Conservation (phyloP, 1,140 invertebrate species). For the Mizuhopecten yessoensis region DNA sequence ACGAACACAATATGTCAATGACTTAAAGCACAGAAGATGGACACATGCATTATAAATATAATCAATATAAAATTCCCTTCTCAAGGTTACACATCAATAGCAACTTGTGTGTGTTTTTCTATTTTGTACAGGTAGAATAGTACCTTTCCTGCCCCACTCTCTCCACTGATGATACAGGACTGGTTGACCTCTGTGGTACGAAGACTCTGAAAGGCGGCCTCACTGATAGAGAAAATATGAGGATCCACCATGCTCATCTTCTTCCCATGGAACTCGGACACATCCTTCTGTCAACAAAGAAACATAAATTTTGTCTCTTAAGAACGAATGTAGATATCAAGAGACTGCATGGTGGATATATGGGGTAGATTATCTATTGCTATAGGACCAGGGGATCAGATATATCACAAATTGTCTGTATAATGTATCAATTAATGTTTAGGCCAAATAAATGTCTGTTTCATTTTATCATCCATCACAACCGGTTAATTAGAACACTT, state of each 20-base stretch:
- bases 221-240: constrained; percentile 99
- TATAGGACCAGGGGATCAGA: too few species aligned
- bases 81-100: background rate
- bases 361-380: too few species aligned
- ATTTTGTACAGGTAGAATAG: constrained; percentile 75
- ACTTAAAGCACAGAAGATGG: background rate
- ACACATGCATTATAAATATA: background rate
- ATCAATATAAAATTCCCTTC: background rate
- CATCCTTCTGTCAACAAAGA: constrained; percentile 84
- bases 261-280: constrained; percentile 94
- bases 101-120: too few species aligned
- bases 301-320: too few species aligned
- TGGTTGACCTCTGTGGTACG: constrained; percentile 91
- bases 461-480: too few species aligned
- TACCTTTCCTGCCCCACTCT: constrained; percentile 99
- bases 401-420: too few species aligned
- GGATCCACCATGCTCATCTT: constrained; percentile 99
- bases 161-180: constrained; percentile 93
- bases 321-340: too few species aligned
- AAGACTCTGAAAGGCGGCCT: constrained; percentile 98
- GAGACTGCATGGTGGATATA: too few species aligned
- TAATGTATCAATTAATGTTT: too few species aligned
- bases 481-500: too few species aligned
- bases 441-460: too few species aligned
- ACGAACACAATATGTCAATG: background rate